These are phyloP conservation scores for Drosophila kuntzei DNA, from an alignment of 2,888 invertebrate genomes.

Conservation along the genomic window DNA sequence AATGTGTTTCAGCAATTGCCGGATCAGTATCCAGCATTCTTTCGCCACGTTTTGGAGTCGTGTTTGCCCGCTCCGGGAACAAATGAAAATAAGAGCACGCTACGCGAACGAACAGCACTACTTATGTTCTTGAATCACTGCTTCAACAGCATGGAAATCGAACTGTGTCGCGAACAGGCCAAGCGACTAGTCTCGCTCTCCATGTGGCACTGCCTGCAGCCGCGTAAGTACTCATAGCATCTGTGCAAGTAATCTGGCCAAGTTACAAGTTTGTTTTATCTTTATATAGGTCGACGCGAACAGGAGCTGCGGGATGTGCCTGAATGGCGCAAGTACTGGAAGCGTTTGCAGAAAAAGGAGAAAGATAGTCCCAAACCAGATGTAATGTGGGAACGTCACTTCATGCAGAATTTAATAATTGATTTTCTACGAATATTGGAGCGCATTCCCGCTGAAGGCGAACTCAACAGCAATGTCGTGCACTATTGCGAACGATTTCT, in stretches of 20 bases:
- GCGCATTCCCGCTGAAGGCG: conserved; percentile 89
- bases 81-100: conserved; percentile 39
- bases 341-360: conserved; percentile 92
- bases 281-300: conserved; percentile 89
- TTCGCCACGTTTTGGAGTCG: conserved; percentile 91
- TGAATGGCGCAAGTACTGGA: conserved; percentile 97
- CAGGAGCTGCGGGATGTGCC: conserved; percentile 94
- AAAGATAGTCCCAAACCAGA: conserved; percentile 88
- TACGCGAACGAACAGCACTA: conserved; percentile 93
- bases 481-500: conserved; percentile 97
- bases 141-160: conserved; percentile 98
- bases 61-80: conserved; percentile 87
- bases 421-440: conserved; percentile 94
- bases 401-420: conserved; percentile 91
- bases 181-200: conserved; percentile 95
- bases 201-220: conserved; percentile 96
- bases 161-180: conserved; percentile 95
- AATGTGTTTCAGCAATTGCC: conserved; percentile 93
- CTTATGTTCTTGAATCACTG: conserved; percentile 97
- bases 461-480: conserved; percentile 87
- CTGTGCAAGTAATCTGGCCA: neutral
- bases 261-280: neutral
- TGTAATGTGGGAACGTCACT: conserved; percentile 92
- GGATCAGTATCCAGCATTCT: conserved; percentile 92
- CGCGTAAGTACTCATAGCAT: conserved; percentile 86